These are phyloP conservation scores for Karalla daura DNA, from an alignment of 2,797 vertebrate genomes.

Conservation along the genomic window DNA sequence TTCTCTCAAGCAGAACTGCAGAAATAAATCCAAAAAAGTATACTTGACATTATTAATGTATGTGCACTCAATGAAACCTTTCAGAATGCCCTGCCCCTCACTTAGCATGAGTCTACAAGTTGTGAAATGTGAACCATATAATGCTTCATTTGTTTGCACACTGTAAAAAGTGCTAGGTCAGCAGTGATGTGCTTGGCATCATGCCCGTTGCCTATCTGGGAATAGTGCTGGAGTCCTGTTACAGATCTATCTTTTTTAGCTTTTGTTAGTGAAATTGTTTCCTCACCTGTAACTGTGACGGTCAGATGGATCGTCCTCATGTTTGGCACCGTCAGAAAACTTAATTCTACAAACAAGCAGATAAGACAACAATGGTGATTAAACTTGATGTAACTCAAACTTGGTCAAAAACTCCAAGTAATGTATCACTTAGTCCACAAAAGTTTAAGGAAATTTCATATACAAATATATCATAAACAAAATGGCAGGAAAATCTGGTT, in stretches of 20 bases:
- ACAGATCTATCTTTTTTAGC: constrained; percentile 19
- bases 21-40: background rate
- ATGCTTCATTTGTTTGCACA: background rate
- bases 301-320: constrained; percentile 70
- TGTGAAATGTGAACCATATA: background rate
- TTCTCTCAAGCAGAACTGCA: constrained; percentile 20
- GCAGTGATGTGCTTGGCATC: constrained; percentile 9
- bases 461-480: too few relatives aligned
- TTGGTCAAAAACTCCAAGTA: background rate
- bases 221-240: background rate
- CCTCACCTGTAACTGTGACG: constrained; percentile 73
- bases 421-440: background rate
- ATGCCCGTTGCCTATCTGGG: constrained; percentile 1
- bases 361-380: background rate
- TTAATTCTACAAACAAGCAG: constrained; percentile 60
- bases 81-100: background rate
- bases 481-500: constrained; percentile 2
- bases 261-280: constrained; percentile 11
- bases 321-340: constrained; percentile 33
- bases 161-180: too few relatives aligned
- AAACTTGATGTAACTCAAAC: background rate
- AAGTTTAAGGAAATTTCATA: background rate
- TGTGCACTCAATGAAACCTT: background rate
- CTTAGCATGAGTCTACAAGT: background rate
- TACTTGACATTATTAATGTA: background rate